Evolutionary conservation across 2,888 invertebrate species (phyloP).

Genomic region (Pammene aurita): DNA sequence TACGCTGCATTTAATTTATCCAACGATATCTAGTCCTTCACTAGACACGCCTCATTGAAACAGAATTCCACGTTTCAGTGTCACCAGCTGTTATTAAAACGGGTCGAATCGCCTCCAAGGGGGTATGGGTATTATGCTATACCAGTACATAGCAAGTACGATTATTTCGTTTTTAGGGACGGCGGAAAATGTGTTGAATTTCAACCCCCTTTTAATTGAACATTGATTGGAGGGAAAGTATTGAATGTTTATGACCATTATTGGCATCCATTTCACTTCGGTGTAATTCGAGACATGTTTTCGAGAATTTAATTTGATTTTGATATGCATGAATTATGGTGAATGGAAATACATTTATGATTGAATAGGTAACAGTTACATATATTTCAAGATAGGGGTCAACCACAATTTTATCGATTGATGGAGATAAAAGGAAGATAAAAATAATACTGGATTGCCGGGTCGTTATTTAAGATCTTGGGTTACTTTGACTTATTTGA

Average conservation of each 20-base stretch:
- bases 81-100: neutral
- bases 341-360: no score
- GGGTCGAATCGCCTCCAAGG: neutral
- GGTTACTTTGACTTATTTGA: no score
- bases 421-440: no score
- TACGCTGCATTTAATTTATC: no score
- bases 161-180: conserved; percentile 24
- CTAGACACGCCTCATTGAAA: no score
- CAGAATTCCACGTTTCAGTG: neutral
- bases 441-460: no score
- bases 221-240: conserved; percentile 47
- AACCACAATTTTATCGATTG: no score
- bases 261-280: conserved; percentile 12
- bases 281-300: conserved; percentile 3
- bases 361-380: no score
- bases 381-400: no score
- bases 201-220: conserved; percentile 59
- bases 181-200: conserved; percentile 59
- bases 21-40: no score
- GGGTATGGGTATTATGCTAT: no score
- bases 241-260: conserved; percentile 20
- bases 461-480: no score
- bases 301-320: neutral
- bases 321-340: neutral
- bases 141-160: conserved; percentile 1